Evolutionary conservation across 2,113 vertebrate species (phyloP).

Genomic region (Cyanoderma ruficeps): DNA sequence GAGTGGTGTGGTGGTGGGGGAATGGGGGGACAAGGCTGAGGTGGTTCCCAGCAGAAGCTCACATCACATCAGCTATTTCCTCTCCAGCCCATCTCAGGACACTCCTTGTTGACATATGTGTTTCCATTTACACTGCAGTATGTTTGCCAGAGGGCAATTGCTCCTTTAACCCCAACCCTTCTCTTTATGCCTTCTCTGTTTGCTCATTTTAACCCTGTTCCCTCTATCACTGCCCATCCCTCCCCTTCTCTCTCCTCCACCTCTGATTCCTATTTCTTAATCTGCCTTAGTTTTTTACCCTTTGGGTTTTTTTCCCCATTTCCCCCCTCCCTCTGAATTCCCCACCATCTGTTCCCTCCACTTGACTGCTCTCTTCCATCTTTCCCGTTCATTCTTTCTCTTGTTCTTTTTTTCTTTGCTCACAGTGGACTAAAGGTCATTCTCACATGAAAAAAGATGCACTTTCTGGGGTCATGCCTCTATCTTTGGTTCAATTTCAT

Average conservation of each 20-base stretch:
- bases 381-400: not conserved
- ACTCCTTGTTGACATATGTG: slow-evolving; percentile 52
- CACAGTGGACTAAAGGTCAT: not conserved
- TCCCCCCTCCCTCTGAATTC: not conserved
- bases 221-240: slow-evolving; percentile 17
- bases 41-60: not conserved
- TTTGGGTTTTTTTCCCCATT: not conserved
- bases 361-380: not conserved
- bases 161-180: slow-evolving; percentile 40
- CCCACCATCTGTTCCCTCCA: not conserved
- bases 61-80: not conserved
- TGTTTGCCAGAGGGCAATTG: slow-evolving; percentile 65
- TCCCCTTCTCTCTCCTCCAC: not conserved
- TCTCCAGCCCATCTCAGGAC: slow-evolving; percentile 1
- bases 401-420: not conserved
- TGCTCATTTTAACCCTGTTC: slow-evolving; percentile 55
- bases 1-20: not conserved
- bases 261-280: not conserved
- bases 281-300: not conserved
- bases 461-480: not conserved
- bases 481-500: not conserved
- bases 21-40: not conserved
- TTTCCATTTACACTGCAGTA: slow-evolving; percentile 62
- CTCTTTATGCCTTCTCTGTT: slow-evolving; percentile 49
- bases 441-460: not conserved